Conservation (phyloP, 2,888 invertebrate species). For the Ischnura elegans region DNA sequence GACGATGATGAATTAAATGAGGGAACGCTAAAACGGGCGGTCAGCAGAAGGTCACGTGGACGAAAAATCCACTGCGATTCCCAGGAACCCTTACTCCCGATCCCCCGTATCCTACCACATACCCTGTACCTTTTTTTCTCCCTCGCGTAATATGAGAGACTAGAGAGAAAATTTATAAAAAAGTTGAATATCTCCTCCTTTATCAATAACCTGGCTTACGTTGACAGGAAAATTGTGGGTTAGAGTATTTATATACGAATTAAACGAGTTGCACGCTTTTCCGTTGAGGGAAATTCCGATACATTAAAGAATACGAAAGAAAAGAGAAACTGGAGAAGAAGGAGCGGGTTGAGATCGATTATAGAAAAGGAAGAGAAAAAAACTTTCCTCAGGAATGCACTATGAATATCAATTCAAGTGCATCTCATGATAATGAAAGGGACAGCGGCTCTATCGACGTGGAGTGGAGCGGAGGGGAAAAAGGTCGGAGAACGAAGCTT, state of each 20-base stretch:
- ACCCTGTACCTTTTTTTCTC: background rate
- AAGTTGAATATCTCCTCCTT: too few species aligned
- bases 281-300: too few species aligned
- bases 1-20: background rate
- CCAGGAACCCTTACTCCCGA: background rate
- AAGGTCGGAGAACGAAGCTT: background rate
- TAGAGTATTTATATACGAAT: too few species aligned
- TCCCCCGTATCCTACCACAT: too few species aligned
- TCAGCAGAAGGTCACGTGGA: background rate
- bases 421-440: slow-evolving; percentile 1
- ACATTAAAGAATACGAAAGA: background rate
- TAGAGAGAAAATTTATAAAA: too few species aligned
- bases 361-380: too few species aligned
- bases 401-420: slow-evolving; percentile 31
- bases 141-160: too few species aligned
- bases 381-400: background rate
- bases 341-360: background rate
- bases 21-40: background rate
- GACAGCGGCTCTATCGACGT: background rate
- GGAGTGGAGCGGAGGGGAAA: too few species aligned
- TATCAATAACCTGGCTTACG: too few species aligned
- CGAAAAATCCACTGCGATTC: slow-evolving; percentile 5
- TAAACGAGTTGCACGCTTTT: too few species aligned
- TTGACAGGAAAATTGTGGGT: too few species aligned
- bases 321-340: too few species aligned